These are phyloP conservation scores for Cynodonichthys magdalenae DNA, from an alignment of 2,797 vertebrate genomes.

Conservation along the genomic window DNA sequence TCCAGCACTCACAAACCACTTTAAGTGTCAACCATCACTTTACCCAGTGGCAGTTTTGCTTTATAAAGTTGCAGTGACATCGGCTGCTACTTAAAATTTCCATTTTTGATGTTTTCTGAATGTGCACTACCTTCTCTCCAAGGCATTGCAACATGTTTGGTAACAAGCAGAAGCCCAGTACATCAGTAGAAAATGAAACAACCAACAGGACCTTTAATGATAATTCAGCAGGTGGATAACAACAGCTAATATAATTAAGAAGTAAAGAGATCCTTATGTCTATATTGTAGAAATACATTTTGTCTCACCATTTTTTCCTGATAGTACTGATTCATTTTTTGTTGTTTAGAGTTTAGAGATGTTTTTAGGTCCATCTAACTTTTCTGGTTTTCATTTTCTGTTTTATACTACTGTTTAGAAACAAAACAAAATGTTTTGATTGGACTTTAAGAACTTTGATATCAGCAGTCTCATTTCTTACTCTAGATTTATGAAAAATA, in stretches of 20 bases:
- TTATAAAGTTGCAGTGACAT: constrained; percentile 21
- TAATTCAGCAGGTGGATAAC: constrained; percentile 15
- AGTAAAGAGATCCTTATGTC: constrained; percentile 30
- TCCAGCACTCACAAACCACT: constrained; percentile 54
- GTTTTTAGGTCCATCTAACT: constrained; percentile 29
- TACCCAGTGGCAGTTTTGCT: constrained; percentile 44
- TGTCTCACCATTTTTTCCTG: constrained; percentile 14
- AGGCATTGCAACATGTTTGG: constrained; percentile 33
- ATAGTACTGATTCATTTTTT: constrained; percentile 46
- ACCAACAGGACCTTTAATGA: constrained; percentile 2
- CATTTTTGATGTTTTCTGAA: constrained; percentile 13
- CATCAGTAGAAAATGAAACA: constrained; percentile 58
- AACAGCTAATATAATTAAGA: constrained; percentile 35
- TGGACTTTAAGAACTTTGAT: no score
- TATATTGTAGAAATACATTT: constrained; percentile 10
- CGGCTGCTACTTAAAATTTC: constrained; percentile 22
- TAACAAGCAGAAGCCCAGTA: constrained; percentile 49
- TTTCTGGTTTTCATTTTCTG: constrained; percentile 3
- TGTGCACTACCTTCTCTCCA: neutral
- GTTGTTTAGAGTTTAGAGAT: constrained; percentile 27
- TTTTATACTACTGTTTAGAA: neutral
- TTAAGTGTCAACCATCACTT: constrained; percentile 62
- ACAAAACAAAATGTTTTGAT: constrained; percentile 3
- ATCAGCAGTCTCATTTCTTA: no score
- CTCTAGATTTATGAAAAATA: no score